Evolutionary conservation across 2,888 invertebrate genomes (phyloP), one percentile per base, ranked within the genome.

Genomic region (Bellardia bayeri): DNA sequence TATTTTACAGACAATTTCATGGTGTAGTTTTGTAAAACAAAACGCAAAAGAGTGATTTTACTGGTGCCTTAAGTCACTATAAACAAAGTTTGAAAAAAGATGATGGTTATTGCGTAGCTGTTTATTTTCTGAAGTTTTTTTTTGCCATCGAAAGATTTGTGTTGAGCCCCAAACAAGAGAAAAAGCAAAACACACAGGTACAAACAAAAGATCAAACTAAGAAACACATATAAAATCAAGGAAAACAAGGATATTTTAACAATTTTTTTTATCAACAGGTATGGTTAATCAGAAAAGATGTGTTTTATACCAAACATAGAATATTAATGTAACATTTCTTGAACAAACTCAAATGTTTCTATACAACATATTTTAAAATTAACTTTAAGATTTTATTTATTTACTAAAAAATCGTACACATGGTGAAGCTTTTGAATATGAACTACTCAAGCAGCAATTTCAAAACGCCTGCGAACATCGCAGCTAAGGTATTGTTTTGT

Each of bases 1-100:
- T 58, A 74, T 69, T 76, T 81, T 37, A 82, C 78, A 82, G 74
- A 40, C 82, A 33, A 79, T 79, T 86, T 81, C 51, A 56, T 71
- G 13, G 45, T 68, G 58, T 13, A 69, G 69, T 56, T 16, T 16
- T 83, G 58, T 72, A 66, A 81, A 78, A 63, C 40, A 54, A 58
- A 82, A 63, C 40, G 30, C 33, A 56, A 23, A 72, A 69, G 40
- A 58, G 30, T 71, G 56, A 56, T 66, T 68, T 66, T 74, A 68
- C 64, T 61, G 80, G 76, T 64, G 75, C 72, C 80, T 58, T 61
- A 37, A 82, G 72, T 74, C 68, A 63, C 45, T 61, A 33, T 68
- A 86, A 74, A 86, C 54, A 45, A 66, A 23, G 23, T 23, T 75
- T 49, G 7, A 45, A 76, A 66, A 64, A 72, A 78, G 68, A 75